Base-by-base conservation (phyloP, 2,113 vertebrate species). In the Anseranas semipalmata region DNA sequence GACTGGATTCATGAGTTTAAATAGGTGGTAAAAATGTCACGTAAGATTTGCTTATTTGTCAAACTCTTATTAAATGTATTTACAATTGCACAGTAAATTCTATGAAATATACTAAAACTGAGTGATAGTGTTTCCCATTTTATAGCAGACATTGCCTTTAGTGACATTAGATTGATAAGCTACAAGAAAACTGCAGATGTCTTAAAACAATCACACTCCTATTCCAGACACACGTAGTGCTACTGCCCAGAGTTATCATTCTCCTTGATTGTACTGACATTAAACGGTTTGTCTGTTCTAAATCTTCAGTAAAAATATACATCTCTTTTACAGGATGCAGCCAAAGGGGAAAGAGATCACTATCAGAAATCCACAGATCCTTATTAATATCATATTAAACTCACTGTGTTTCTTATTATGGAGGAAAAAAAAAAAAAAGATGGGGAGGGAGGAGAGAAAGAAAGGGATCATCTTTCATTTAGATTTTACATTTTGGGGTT, bases 271-370 rank as follows among this genome's bases (percentile, higher is more conserved):
- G 67, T 25, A 24, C 18, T 83, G 39, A n/a, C 9, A 25, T 93
- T 95, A 89, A 91, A 93, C 32, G 21, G 58, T 78, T 76, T 37
- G 56, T 90, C 87, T 93, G 39, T 75, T 92, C 56, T 97, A 94
- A 96, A 93, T 94, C 62, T 92, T 94, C 53, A 76, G 35, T 50
- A 85, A 75, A 96, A 90, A 70, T 71, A 60, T 30, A 63, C 22
- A 75, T 4, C 7, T 78, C 35, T 84, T 85, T 77, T 37, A 83
- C 60, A 88, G 12, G 53, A 84, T 41, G 16, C 20, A 83, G 14
- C 46, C 46, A 65, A 87, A 77, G 24, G 46, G 14, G 39, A 89
- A 93, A 87, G 41, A 46, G 43, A 66, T 63, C 13, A 53, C 27
- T 71, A 85, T 65, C 60, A 85, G n/a, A 67, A 90, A 89, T 55